phyloP scores from a whole-genome alignment of 2,797 vertebrate species.

The Cygnus olor region DNA sequence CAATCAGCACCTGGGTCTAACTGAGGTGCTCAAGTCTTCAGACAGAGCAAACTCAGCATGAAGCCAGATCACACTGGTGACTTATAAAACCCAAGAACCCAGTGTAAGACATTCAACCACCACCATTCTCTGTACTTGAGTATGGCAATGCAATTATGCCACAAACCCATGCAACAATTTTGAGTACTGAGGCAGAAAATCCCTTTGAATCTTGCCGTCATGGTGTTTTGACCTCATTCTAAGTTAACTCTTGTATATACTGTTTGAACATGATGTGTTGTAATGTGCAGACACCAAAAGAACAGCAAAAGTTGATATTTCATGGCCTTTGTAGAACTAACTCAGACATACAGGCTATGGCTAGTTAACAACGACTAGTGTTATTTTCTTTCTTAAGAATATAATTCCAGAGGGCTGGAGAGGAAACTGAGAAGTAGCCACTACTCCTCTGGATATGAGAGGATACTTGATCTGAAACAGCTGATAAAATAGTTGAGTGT shows the following conservation, averaged over 20 bases:
- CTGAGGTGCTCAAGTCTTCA: neutral
- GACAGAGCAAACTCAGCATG: neutral
- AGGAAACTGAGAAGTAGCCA: neutral
- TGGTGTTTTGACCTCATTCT: slow-evolving; percentile 19
- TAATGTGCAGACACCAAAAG: neutral
- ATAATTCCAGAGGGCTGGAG: neutral
- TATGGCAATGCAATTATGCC: slow-evolving; percentile 28
- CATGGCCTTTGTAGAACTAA: slow-evolving; percentile 24
- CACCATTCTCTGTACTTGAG: neutral
- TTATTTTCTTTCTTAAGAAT: slow-evolving; percentile 5
- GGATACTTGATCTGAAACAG: slow-evolving; percentile 51
- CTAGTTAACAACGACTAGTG: neutral
- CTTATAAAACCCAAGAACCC: neutral
- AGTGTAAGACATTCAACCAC: neutral
- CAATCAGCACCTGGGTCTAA: neutral
- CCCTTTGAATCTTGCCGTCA: neutral
- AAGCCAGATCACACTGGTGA: neutral
- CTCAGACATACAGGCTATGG: neutral
- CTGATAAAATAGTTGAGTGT: slow-evolving; percentile 43
- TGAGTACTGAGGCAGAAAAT: slow-evolving; percentile 35
- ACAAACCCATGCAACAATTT: neutral
- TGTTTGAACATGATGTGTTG: neutral
- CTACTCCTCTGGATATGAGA: neutral
- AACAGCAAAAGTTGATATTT: slow-evolving; percentile 48
- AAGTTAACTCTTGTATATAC: neutral